Conservation (phyloP, 2,113 vertebrate genomes). For the Elanoides forficatus region DNA sequence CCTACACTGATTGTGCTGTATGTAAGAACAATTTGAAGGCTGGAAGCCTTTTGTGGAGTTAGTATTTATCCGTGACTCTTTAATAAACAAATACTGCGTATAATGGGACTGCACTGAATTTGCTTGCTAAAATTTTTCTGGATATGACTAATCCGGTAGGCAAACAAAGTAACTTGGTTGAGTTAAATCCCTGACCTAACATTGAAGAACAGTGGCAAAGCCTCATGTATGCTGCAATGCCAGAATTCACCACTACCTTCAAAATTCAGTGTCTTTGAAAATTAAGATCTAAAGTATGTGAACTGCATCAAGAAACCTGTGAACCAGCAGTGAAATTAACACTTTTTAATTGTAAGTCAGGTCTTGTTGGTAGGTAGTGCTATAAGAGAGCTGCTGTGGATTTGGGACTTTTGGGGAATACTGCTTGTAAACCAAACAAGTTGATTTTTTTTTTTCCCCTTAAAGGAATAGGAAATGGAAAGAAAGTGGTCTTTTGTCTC, state of each 20-base stretch:
- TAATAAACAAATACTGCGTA: not conserved
- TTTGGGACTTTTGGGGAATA: not conserved
- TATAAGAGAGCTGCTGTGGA: not conserved
- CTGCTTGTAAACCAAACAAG: not conserved
- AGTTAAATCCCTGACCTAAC: not conserved
- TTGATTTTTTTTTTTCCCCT: not conserved
- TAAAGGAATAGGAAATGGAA: not conserved
- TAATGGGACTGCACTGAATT: not conserved
- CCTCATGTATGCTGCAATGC: accelerated
- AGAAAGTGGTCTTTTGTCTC: not conserved
- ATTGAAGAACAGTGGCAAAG: not conserved
- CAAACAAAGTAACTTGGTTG: not conserved
- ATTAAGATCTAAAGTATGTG: not conserved
- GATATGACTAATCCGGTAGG: not conserved
- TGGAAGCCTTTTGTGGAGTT: not conserved
- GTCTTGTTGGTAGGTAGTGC: not conserved
- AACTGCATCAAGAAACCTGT: not conserved
- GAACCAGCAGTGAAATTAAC: not conserved
- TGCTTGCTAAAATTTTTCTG: not conserved
- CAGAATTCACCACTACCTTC: not conserved
- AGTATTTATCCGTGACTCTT: not conserved
- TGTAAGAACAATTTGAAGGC: not conserved
- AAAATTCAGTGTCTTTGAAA: not conserved
- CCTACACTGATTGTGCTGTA: not conserved
- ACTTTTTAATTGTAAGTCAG: not conserved